Evolutionary conservation across 2,113 vertebrate genomes (phyloP).

Genomic region (Hemichromis elongatus): DNA sequence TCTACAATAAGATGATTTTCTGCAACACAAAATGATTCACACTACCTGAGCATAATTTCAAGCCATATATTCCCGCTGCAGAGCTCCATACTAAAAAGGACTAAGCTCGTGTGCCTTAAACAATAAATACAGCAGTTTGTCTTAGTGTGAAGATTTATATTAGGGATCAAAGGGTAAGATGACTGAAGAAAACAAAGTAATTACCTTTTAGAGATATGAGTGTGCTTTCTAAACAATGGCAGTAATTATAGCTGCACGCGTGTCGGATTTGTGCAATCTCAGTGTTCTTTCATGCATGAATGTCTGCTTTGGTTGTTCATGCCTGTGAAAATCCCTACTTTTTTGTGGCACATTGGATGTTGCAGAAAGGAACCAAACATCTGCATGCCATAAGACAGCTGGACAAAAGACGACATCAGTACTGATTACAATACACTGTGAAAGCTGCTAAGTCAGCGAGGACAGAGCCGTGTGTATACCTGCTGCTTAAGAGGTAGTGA

Average conservation of each 20-base stretch:
- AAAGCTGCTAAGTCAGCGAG: not conserved
- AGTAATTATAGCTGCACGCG: slow-evolving; percentile 19
- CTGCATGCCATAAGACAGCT: not conserved
- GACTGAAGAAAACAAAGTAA: slow-evolving; percentile 27
- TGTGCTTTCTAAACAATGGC: not conserved
- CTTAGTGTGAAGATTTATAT: slow-evolving; percentile 12
- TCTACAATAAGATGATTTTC: not conserved
- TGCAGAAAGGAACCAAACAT: not conserved
- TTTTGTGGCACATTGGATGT: not conserved
- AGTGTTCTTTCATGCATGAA: not conserved
- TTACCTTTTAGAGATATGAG: slow-evolving; percentile 30
- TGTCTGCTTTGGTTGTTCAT: not conserved
- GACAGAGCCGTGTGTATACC: not conserved
- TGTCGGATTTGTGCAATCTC: not conserved
- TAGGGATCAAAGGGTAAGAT: slow-evolving; percentile 18
- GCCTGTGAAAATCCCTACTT: not conserved
- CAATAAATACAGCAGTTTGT: slow-evolving; percentile 30
- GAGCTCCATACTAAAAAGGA: not conserved
- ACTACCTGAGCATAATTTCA: not conserved
- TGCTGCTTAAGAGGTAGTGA: not conserved
- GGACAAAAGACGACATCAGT: not conserved
- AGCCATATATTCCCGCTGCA: not conserved
- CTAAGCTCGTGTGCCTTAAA: slow-evolving; percentile 3
- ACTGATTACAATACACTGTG: not conserved
- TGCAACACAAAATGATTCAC: not conserved